These are phyloP conservation scores for Hippoglossus stenolepis DNA, from an alignment of 2,113 vertebrate species.

Conservation along the genomic window DNA sequence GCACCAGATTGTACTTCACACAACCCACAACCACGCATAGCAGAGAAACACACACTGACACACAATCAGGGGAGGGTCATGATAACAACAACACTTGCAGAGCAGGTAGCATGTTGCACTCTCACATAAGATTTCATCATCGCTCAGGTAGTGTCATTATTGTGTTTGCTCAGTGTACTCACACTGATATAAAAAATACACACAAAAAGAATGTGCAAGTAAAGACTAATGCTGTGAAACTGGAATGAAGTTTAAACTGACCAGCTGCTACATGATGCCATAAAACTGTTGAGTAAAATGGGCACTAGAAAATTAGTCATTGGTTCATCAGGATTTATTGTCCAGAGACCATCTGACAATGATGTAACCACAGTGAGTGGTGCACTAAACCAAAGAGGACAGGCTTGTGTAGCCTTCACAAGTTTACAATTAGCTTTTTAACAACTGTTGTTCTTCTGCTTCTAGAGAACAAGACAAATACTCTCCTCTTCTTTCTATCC, in stretches of 20 bases:
- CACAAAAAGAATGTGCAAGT: no score
- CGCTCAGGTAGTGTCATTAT: not conserved
- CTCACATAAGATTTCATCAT: not conserved
- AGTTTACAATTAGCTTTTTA: constrained; percentile 7
- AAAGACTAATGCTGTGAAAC: not conserved
- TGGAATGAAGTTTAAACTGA: constrained; percentile 11
- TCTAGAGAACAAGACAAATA: not conserved
- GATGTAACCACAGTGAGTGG: constrained; percentile 30
- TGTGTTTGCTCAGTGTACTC: not conserved
- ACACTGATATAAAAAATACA: no score
- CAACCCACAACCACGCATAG: not conserved
- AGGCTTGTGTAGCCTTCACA: not conserved
- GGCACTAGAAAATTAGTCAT: constrained; percentile 31
- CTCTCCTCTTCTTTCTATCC: constrained; percentile 6
- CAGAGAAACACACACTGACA: constrained; percentile 19
- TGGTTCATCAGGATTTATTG: constrained; percentile 56
- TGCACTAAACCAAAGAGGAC: constrained; percentile 34
- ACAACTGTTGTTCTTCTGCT: not conserved
- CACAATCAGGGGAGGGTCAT: not conserved
- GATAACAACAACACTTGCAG: not conserved
- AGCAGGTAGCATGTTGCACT: not conserved
- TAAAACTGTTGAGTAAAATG: constrained; percentile 40
- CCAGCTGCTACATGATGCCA: constrained; percentile 33
- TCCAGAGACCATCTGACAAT: constrained; percentile 45
- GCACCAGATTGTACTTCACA: not conserved